A percentile compares a stretch with the other conserved stretches of the same genome.
phyloP scores from a whole-genome alignment of 1,140 invertebrate genomes.

The Calosoma granatense region DNA sequence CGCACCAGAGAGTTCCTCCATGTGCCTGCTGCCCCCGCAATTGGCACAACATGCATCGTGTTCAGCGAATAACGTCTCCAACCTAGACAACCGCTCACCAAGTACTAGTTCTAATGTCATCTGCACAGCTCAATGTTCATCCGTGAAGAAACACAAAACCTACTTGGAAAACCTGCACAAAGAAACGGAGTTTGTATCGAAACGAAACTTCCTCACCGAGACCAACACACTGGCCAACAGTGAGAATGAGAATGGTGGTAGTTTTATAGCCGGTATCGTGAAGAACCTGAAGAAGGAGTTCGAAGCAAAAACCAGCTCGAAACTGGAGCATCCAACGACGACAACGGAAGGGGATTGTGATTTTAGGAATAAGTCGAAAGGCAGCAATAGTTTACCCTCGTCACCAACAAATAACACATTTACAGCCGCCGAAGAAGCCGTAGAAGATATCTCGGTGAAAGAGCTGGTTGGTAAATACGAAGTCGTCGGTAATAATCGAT shows the following conservation, averaged over 20 bases:
- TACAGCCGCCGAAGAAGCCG: slow-evolving; percentile 14
- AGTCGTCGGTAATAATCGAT: neutral
- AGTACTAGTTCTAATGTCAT: slow-evolving; percentile 39
- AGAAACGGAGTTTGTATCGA: slow-evolving; percentile 19
- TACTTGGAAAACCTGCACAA: slow-evolving; percentile 45
- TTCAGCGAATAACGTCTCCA: slow-evolving; percentile 30
- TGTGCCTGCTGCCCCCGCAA: slow-evolving; percentile 18
- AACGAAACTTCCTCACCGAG: slow-evolving; percentile 15
- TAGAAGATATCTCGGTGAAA: slow-evolving; percentile 56
- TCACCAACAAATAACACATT: slow-evolving; percentile 12
- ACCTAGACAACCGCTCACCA: slow-evolving; percentile 31
- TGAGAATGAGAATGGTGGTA: slow-evolving; percentile 19
- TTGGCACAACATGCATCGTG: slow-evolving; percentile 29
- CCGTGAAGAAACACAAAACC: slow-evolving; percentile 48
- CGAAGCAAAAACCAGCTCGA: slow-evolving; percentile 59
- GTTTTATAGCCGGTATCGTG: slow-evolving; percentile 52
- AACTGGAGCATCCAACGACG: neutral
- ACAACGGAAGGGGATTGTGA: neutral
- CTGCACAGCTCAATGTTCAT: slow-evolving; percentile 40
- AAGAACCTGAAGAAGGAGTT: slow-evolving; percentile 77
- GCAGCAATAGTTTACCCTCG: neutral
- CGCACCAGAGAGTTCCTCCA: slow-evolving; percentile 48
- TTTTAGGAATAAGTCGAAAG: neutral
- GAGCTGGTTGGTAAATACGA: slow-evolving; percentile 56
- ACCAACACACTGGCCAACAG: slow-evolving; percentile 21